These are phyloP conservation scores for Isaurus tuberculatus DNA, from an alignment of 92 coral and sea anemone species.

Conservation along the genomic window DNA sequence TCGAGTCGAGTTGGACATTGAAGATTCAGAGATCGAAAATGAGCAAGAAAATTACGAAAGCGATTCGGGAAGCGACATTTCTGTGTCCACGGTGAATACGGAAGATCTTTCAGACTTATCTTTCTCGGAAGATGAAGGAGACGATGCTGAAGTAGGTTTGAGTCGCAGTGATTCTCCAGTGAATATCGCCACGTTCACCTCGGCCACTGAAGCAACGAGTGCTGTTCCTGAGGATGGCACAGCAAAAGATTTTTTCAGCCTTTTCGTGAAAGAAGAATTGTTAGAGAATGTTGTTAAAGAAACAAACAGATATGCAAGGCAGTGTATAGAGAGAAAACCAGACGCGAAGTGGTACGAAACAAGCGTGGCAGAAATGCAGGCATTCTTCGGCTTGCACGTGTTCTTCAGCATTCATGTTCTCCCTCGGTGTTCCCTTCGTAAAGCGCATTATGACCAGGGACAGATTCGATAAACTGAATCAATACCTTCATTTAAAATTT, in stretches of 20 bases:
- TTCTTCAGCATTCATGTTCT: not conserved
- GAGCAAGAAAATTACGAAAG: slow-evolving; percentile 52
- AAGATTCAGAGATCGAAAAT: slow-evolving; percentile 56
- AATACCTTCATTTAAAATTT: slow-evolving; percentile 57
- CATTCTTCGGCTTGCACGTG: slow-evolving; percentile 11
- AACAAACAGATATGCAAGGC: slow-evolving; percentile 57
- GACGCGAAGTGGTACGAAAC: slow-evolving; percentile 56
- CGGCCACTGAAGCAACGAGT: not conserved
- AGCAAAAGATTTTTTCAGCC: slow-evolving; percentile 46
- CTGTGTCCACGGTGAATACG: slow-evolving; percentile 60
- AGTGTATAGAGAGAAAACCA: slow-evolving; percentile 45
- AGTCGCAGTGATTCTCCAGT: slow-evolving; percentile 6
- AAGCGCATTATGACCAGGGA: slow-evolving; percentile 54
- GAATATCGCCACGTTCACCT: not conserved
- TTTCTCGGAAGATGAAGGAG: slow-evolving; percentile 50
- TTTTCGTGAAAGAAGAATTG: slow-evolving; percentile 50
- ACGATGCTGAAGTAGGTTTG: not conserved
- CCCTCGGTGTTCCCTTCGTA: slow-evolving; percentile 45
- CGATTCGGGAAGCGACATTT: slow-evolving; percentile 58
- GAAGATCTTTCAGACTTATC: slow-evolving; percentile 56
- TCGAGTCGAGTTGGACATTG: slow-evolving; percentile 56
- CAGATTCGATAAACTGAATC: slow-evolving; percentile 54
- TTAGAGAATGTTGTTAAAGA: slow-evolving; percentile 46
- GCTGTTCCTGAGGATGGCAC: slow-evolving; percentile 49
- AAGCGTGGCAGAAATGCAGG: slow-evolving; percentile 40